phyloP scores from a whole-genome alignment of 2,797 vertebrate species.

The Gastrophryne carolinensis region DNA sequence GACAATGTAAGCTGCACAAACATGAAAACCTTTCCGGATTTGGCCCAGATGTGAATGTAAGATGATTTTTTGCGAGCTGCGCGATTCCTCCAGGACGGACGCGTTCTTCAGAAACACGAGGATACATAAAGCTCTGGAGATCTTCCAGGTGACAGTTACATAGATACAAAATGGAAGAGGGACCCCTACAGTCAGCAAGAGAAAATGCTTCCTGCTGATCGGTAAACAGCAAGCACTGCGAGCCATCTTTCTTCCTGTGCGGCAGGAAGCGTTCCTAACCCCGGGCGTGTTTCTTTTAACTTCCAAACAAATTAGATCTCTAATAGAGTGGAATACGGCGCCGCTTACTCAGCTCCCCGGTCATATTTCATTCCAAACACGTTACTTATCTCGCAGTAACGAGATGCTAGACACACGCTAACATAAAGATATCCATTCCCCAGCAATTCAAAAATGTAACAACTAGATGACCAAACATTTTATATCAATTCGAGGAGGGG shows the following conservation, averaged over 20 bases:
- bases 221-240: not conserved
- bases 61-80: not conserved
- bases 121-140: not conserved
- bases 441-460: too few relatives aligned
- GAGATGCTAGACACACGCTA: not conserved
- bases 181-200: slow-evolving; percentile 57
- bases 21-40: not conserved
- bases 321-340: not conserved
- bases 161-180: slow-evolving; percentile 50
- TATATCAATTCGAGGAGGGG: too few relatives aligned
- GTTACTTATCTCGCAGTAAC: not conserved
- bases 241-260: not conserved
- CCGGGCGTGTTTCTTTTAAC: slow-evolving; percentile 6
- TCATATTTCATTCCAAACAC: not conserved
- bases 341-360: not conserved
- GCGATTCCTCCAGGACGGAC: not conserved
- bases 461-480: too few relatives aligned
- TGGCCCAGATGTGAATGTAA: not conserved
- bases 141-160: not conserved
- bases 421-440: too few relatives aligned
- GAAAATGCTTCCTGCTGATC: not conserved
- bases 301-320: slow-evolving; percentile 5
- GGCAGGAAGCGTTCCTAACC: slow-evolving; percentile 1
- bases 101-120: not conserved
- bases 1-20: not conserved